Conservation (phyloP, 2,888 invertebrate genomes). For the Mystacides longicornis region DNA sequence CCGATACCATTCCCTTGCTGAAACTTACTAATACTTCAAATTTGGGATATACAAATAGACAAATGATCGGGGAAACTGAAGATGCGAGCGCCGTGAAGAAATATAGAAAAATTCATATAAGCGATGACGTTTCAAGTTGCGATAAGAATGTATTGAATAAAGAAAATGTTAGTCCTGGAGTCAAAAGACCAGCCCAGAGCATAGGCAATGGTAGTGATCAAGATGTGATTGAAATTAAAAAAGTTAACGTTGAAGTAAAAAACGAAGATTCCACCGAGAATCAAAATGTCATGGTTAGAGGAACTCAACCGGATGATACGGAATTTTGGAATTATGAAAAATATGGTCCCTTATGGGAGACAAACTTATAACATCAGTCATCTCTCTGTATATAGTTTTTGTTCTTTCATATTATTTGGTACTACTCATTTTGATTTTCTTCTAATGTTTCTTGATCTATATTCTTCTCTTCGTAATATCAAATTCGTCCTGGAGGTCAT, state of each 20-base stretch:
- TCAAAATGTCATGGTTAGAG: background rate
- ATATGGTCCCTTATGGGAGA: constrained; percentile 35
- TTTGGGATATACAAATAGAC: background rate
- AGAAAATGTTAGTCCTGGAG: constrained; percentile 22
- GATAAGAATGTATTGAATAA: constrained; percentile 13
- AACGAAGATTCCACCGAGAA: background rate
- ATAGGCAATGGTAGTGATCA: constrained; percentile 4
- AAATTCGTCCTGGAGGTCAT: too few relatives aligned
- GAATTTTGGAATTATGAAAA: constrained; percentile 18
- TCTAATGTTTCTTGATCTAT: too few relatives aligned
- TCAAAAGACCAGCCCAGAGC: constrained; percentile 19
- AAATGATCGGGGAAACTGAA: background rate
- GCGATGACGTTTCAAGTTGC: background rate
- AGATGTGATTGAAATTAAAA: constrained; percentile 16
- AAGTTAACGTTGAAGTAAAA: constrained; percentile 5
- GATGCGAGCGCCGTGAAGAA: constrained; percentile 2
- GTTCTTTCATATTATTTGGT: too few relatives aligned
- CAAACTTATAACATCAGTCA: constrained; percentile 36
- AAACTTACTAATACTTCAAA: constrained; percentile 1
- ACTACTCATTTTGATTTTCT: too few relatives aligned
- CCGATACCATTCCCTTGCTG: constrained; percentile 10
- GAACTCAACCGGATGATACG: background rate
- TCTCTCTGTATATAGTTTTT: too few relatives aligned
- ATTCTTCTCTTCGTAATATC: too few relatives aligned
- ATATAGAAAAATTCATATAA: constrained; percentile 5